phyloP scores from a whole-genome alignment of 2,113 vertebrate genomes.

The Anser cygnoides region DNA sequence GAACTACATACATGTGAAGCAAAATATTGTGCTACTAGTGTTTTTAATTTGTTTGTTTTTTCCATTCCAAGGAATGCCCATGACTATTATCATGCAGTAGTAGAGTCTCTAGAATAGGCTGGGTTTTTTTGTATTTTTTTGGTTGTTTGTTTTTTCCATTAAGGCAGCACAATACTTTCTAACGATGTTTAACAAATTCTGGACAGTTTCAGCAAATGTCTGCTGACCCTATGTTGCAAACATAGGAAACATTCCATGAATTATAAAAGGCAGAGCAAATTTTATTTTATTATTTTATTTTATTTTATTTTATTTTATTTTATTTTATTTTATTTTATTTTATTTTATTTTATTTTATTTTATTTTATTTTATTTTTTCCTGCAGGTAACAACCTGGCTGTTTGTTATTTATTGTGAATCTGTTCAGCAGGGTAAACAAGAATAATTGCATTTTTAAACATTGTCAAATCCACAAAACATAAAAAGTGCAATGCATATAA shows the following conservation, averaged over 20 bases:
- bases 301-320: too few species aligned
- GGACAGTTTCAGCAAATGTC: not conserved
- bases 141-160: not conserved
- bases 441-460: constrained; percentile 6
- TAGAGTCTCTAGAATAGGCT: not conserved
- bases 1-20: not conserved
- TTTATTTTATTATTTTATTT: not conserved
- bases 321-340: too few species aligned
- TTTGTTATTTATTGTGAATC: not conserved
- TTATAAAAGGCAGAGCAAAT: not conserved
- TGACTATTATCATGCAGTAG: not conserved
- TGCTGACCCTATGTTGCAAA: not conserved
- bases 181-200: not conserved
- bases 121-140: too few species aligned
- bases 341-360: not conserved
- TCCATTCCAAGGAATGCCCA: not conserved
- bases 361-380: not conserved
- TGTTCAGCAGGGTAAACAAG: not conserved
- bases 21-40: not conserved
- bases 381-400: not conserved
- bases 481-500: not conserved
- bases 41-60: not conserved
- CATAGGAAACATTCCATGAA: not conserved
- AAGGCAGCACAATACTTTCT: not conserved
- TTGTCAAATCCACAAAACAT: not conserved